These are phyloP conservation scores for Lithobates sylvaticus DNA, from an alignment of 2,797 vertebrate genomes.

Conservation along the genomic window DNA sequence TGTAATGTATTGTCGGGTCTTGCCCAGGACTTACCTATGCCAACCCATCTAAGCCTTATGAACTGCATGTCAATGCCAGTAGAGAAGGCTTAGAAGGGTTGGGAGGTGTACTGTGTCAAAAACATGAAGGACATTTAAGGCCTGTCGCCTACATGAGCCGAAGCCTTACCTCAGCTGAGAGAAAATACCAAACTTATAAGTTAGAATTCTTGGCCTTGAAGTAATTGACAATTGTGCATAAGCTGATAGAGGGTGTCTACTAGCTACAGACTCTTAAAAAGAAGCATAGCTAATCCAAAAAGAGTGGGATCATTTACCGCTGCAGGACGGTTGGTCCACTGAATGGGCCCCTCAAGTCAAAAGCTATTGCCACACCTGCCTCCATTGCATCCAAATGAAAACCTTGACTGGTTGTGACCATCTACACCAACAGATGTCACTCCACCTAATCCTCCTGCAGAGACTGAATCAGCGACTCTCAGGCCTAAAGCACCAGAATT, in stretches of 20 bases:
- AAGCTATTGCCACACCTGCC: neutral
- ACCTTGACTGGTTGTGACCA: too few species aligned
- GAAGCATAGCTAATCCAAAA: neutral
- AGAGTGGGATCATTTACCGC: too few species aligned
- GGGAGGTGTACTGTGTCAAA: neutral
- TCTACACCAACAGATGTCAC: too few species aligned
- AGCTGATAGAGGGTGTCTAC: neutral
- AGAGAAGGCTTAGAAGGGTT: neutral
- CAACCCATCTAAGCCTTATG: too few species aligned
- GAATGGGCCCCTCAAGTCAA: neutral
- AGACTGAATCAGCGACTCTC: too few species aligned
- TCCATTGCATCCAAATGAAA: too few species aligned
- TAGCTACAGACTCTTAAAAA: neutral
- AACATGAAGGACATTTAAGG: neutral
- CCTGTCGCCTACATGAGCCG: neutral
- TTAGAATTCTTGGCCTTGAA: neutral
- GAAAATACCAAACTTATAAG: neutral
- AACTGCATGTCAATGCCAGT: too few species aligned
- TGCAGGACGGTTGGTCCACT: neutral
- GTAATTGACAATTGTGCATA: neutral
- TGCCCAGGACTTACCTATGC: too few species aligned
- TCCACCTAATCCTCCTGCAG: too few species aligned
- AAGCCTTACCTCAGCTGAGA: neutral
- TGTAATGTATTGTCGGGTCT: too few species aligned
- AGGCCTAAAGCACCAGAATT: too few species aligned